Conservation (phyloP, 2,113 vertebrate species). For the Amazona guildingii region DNA sequence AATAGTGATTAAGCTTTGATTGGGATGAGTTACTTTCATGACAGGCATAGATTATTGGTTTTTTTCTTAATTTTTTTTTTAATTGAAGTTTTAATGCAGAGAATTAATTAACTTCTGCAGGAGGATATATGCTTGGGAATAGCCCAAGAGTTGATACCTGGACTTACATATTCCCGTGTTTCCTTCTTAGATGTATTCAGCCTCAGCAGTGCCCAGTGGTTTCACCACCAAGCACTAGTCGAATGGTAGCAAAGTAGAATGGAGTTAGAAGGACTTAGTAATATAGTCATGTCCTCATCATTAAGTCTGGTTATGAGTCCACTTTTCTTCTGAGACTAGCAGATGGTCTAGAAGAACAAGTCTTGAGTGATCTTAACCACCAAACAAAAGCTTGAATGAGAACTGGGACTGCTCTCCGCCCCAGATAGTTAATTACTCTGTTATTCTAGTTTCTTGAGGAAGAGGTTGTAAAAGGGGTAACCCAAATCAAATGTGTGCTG, state of each 20-base stretch:
- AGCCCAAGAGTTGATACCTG: background rate
- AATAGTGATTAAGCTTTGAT: background rate
- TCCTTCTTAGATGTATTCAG: background rate
- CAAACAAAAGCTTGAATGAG: background rate
- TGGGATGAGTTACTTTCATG: background rate
- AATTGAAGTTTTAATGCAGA: background rate
- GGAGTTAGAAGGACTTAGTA: background rate
- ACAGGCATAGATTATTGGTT: background rate
- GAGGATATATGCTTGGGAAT: background rate
- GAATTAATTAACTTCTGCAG: background rate
- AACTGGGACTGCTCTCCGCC: background rate
- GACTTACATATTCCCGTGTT: rapidly evolving
- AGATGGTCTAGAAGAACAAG: background rate
- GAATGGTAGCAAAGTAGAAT: background rate
- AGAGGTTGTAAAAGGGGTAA: background rate
- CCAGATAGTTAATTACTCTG: background rate
- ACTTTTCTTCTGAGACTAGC: background rate
- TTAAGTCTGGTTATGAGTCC: background rate
- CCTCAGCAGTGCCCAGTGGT: background rate
- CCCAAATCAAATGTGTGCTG: background rate
- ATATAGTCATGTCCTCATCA: background rate
- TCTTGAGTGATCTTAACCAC: background rate
- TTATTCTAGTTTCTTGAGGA: background rate
- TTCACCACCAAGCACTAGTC: background rate
- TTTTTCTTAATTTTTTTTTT: background rate